Evolutionary conservation across 1,140 invertebrate genomes (phyloP).

Genomic region (Halesus radiatus): DNA sequence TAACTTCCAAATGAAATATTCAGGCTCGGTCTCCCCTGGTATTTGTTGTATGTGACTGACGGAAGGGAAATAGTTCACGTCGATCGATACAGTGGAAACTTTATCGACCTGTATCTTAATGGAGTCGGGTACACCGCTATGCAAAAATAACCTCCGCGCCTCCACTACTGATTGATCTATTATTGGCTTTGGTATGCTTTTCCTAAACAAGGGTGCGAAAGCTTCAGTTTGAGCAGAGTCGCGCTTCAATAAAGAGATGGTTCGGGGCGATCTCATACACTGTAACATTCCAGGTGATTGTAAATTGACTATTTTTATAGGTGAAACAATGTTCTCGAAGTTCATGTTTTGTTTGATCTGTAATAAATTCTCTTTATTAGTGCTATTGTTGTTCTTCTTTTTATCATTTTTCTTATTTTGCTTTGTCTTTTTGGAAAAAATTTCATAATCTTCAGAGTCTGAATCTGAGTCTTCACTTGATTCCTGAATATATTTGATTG

Average conservation of each 20-base stretch:
- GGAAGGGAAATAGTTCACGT: conserved; percentile 67
- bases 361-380: conserved; percentile 37
- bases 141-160: conserved; percentile 74
- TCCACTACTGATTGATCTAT: conserved; percentile 67
- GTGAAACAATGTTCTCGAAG: conserved; percentile 24
- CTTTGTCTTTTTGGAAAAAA: conserved; percentile 16
- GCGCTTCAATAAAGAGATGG: conserved; percentile 23
- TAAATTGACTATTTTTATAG: conserved; percentile 46
- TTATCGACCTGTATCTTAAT: conserved; percentile 68
- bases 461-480: conserved; percentile 61
- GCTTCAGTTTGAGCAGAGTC: conserved; percentile 57
- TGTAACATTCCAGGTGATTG: conserved; percentile 22
- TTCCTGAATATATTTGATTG: conserved; percentile 63
- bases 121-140: conserved; percentile 73
- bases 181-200: conserved; percentile 67
- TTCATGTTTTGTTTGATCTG: conserved; percentile 35
- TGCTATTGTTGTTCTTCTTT: not conserved
- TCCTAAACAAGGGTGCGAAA: conserved; percentile 75
- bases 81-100: conserved; percentile 61
- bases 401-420: conserved; percentile 14
- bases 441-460: conserved; percentile 63
- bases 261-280: conserved; percentile 24
- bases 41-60: conserved; percentile 71
- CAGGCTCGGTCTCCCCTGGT: conserved; percentile 49
- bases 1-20: conserved; percentile 45